Percentiles rank a stretch among this genome's conserved stretches.
These are phyloP conservation scores for Drosophila helvetica DNA, from an alignment of 2,888 invertebrate genomes.

Conservation along the genomic window DNA sequence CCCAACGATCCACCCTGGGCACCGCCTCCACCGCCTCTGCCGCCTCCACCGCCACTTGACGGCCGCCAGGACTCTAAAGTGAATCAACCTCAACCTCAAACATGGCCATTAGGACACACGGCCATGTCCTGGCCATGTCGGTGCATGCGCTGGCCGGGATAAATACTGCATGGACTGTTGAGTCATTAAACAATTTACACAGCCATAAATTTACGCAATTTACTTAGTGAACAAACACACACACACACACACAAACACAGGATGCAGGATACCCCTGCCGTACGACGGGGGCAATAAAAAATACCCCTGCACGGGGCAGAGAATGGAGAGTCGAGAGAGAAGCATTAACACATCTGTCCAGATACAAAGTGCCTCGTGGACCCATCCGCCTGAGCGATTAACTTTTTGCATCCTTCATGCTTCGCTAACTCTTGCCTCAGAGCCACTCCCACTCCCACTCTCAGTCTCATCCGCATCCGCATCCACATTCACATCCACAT, in stretches of 20 bases:
- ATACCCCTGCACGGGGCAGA: conserved; percentile 55
- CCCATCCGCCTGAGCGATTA: conserved; percentile 82
- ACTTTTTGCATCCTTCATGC: conserved; percentile 77
- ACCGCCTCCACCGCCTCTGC: not conserved
- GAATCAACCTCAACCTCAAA: conserved; percentile 50
- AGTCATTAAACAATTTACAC: conserved; percentile 79
- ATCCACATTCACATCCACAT: conserved; percentile 8
- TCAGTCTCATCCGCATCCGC: conserved; percentile 30
- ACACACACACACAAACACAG: conserved; percentile 28
- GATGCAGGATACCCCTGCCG: conserved; percentile 40
- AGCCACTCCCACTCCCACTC: conserved; percentile 12
- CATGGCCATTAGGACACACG: conserved; percentile 50
- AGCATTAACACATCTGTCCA: conserved; percentile 76
- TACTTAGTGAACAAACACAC: conserved; percentile 71
- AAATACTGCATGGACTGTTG: conserved; percentile 68
- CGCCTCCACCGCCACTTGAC: conserved; percentile 27
- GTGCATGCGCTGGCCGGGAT: conserved; percentile 58
- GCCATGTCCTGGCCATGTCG: conserved; percentile 50
- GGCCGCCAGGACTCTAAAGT: conserved; percentile 23
- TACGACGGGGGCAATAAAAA: conserved; percentile 67
- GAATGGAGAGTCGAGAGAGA: conserved; percentile 14
- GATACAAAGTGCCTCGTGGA: conserved; percentile 52
- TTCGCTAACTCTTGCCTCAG: conserved; percentile 40
- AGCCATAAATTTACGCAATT: conserved; percentile 82
- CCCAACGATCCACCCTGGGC: not conserved